Evolutionary conservation across 2,113 vertebrate genomes (phyloP).

Genomic region (Arothron firmamentum): DNA sequence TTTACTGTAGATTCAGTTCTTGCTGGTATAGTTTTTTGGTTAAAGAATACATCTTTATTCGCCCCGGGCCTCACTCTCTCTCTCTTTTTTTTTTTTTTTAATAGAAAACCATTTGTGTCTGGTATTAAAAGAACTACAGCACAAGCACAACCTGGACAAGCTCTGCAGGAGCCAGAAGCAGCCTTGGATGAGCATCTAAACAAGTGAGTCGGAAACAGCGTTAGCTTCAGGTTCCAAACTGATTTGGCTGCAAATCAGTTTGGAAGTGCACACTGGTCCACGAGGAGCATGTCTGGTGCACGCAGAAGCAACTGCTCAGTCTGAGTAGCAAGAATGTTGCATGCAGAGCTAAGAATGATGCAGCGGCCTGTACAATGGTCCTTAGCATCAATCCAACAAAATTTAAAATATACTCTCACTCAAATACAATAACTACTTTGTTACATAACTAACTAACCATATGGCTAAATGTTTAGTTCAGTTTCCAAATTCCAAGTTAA

Average conservation of each 20-base stretch:
- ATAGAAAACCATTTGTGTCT: too few species aligned
- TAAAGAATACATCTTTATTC: neutral
- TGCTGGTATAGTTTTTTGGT: too few species aligned
- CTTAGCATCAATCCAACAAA: neutral
- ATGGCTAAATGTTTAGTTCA: slow-evolving; percentile 7
- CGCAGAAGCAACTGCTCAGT: slow-evolving; percentile 9
- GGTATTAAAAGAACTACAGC: neutral
- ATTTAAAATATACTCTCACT: neutral
- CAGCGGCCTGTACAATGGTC: neutral
- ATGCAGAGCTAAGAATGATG: neutral
- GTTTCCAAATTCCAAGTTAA: slow-evolving; percentile 16
- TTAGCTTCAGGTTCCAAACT: slow-evolving; percentile 14
- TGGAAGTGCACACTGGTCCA: slow-evolving; percentile 7
- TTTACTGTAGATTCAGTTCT: too few species aligned
- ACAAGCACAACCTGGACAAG: slow-evolving; percentile 2
- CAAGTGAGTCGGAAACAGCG: slow-evolving; percentile 11
- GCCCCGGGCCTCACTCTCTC: neutral
- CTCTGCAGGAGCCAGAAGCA: slow-evolving; percentile 17
- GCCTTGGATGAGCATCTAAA: slow-evolving; percentile 20
- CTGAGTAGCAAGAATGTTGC: neutral
- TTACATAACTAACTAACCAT: slow-evolving; percentile 22
- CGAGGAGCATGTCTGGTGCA: slow-evolving; percentile 14
- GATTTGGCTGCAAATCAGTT: slow-evolving; percentile 15
- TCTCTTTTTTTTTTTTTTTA: too few species aligned
- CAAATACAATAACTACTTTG: neutral